Percentiles rank a stretch among this genome's conserved stretches.
Evolutionary conservation across 2,797 vertebrate species (phyloP).

Genomic region (Anguilla anguilla): DNA sequence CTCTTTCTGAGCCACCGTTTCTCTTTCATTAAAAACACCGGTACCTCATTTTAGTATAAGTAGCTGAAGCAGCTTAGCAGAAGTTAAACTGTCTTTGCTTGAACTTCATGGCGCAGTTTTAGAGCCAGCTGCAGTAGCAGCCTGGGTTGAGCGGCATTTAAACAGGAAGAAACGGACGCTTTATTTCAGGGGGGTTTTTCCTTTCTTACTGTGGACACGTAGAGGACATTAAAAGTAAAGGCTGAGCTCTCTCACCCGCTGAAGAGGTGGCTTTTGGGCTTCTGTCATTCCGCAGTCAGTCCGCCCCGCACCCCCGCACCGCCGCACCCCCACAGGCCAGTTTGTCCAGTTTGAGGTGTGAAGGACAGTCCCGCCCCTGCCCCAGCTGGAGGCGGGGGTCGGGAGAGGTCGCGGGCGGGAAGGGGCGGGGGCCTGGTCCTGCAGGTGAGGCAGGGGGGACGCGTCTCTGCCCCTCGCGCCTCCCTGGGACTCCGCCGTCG

Average conservation of each 20-base stretch:
- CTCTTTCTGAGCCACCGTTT: neutral
- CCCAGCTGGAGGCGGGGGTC: conserved; percentile 27
- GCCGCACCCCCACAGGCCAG: neutral
- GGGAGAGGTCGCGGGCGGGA: conserved; percentile 39
- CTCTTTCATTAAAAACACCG: neutral
- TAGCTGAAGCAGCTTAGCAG: neutral
- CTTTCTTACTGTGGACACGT: neutral
- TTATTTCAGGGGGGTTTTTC: neutral
- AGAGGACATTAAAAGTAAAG: neutral
- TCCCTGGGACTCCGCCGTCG: conserved; percentile 51
- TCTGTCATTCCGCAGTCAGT: neutral
- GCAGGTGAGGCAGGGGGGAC: conserved; percentile 42
- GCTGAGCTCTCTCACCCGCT: neutral
- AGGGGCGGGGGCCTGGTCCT: conserved; percentile 34
- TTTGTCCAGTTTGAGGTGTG: conserved; percentile 14
- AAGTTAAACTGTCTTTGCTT: neutral
- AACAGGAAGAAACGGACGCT: neutral
- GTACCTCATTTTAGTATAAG: conserved; percentile 8
- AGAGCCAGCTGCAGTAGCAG: neutral
- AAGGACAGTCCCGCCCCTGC: conserved; percentile 36
- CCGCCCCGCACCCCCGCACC: neutral
- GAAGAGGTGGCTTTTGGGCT: neutral
- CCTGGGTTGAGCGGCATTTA: neutral
- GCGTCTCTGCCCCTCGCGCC: conserved; percentile 42
- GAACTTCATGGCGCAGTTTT: neutral